Percentiles rank a stretch among this genome's conserved stretches.
Evolutionary conservation across 1,140 invertebrate species (phyloP).

Genomic region (Drosophila auraria): DNA sequence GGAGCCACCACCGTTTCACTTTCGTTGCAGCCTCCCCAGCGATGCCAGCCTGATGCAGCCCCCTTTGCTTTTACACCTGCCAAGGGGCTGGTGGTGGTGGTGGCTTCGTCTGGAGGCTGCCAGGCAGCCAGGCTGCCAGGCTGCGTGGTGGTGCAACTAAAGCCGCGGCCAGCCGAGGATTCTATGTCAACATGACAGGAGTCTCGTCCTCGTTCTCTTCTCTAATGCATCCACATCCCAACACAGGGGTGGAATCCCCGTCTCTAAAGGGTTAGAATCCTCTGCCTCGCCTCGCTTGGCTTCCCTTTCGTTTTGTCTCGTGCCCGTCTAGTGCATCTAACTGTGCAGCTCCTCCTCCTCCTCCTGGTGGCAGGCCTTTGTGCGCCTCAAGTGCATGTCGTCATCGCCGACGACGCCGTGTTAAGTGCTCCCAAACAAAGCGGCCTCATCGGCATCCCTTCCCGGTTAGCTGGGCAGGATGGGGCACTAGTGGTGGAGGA

Average conservation of each 20-base stretch:
- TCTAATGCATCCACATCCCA: slow-evolving; percentile 51
- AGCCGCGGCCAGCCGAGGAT: slow-evolving; percentile 60
- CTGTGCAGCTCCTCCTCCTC: slow-evolving; percentile 41
- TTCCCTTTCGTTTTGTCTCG: slow-evolving; percentile 63
- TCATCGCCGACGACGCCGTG: slow-evolving; percentile 67
- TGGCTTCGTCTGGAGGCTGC: neutral
- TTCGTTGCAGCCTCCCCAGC: slow-evolving; percentile 55
- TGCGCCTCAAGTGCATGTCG: slow-evolving; percentile 84
- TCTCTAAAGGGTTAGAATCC: slow-evolving; percentile 55
- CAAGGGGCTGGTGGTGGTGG: slow-evolving; percentile 7
- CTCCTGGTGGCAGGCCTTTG: slow-evolving; percentile 46
- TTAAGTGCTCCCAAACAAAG: slow-evolving; percentile 82
- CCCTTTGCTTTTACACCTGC: slow-evolving; percentile 58
- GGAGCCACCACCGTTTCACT: slow-evolving; percentile 78
- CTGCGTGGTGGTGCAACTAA: slow-evolving; percentile 59
- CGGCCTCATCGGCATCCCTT: slow-evolving; percentile 9
- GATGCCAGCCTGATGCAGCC: neutral
- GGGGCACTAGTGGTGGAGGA: neutral
- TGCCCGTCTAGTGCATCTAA: slow-evolving; percentile 81
- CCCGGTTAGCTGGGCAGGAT: neutral
- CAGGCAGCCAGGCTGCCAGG: neutral
- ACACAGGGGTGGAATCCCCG: slow-evolving; percentile 31
- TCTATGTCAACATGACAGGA: slow-evolving; percentile 74
- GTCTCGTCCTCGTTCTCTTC: neutral
- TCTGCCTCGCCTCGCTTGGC: slow-evolving; percentile 16